These are phyloP conservation scores for Illadopsis cleaveri DNA, from an alignment of 2,113 vertebrate species.

Conservation along the genomic window DNA sequence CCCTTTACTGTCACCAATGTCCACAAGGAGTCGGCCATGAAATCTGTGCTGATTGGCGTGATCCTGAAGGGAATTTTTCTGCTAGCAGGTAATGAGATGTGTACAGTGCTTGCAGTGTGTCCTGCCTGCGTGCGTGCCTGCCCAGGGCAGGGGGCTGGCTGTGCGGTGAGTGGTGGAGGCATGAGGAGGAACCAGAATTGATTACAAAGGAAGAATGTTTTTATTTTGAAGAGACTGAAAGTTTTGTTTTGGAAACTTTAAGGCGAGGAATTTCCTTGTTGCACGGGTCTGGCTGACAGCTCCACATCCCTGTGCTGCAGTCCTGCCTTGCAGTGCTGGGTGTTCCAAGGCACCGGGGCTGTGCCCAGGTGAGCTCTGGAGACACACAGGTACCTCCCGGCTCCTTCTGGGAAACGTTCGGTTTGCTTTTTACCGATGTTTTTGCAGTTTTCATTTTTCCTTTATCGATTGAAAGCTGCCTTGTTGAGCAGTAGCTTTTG, in stretches of 20 bases:
- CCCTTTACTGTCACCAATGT: constrained; percentile 33
- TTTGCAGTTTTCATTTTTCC: neutral
- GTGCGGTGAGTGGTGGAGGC: neutral
- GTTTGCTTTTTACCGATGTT: neutral
- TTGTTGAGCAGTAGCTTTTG: neutral
- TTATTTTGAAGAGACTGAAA: neutral
- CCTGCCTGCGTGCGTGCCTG: neutral
- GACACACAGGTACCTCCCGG: neutral
- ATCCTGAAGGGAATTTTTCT: constrained; percentile 71
- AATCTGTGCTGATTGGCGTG: constrained; percentile 38
- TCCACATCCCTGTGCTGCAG: neutral
- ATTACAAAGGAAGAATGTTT: neutral
- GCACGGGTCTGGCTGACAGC: neutral
- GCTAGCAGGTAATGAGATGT: constrained; percentile 73
- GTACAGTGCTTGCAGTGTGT: neutral
- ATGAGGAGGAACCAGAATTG: neutral
- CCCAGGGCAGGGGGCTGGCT: neutral
- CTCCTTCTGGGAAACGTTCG: accelerated
- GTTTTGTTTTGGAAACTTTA: constrained; percentile 12
- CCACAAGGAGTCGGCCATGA: constrained; percentile 65
- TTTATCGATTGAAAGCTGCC: neutral
- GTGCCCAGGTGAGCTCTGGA: neutral
- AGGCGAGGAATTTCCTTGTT: neutral
- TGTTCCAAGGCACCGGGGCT: neutral
- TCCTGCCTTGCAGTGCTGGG: neutral